These are phyloP conservation scores for Hecatera dysodea DNA, from an alignment of 2,888 invertebrate genomes.

Conservation along the genomic window DNA sequence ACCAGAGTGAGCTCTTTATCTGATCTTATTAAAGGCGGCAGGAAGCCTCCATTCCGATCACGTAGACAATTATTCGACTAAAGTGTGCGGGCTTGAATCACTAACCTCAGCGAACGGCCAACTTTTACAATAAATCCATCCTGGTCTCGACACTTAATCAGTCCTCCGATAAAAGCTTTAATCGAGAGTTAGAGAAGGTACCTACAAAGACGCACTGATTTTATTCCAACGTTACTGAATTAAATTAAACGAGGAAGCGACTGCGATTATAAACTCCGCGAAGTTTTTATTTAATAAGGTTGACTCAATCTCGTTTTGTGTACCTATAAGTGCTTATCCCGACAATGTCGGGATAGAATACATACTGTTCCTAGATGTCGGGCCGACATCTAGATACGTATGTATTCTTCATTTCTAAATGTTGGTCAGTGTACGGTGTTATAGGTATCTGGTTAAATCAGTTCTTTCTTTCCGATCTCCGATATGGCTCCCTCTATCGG, in stretches of 20 bases:
- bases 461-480: background rate
- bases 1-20: constrained; percentile 82
- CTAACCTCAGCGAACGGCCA: constrained; percentile 89
- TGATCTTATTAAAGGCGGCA: constrained; percentile 87
- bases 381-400: background rate
- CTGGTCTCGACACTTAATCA: constrained; percentile 90
- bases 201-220: constrained; percentile 81
- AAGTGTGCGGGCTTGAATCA: constrained; percentile 90
- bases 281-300: constrained; percentile 67
- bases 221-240: constrained; percentile 78
- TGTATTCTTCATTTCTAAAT: background rate
- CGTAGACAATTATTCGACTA: constrained; percentile 91
- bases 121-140: constrained; percentile 91
- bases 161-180: constrained; percentile 90
- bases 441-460: no score
- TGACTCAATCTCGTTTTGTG: constrained; percentile 48
- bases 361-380: no score
- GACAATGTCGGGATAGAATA: no score
- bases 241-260: constrained; percentile 77
- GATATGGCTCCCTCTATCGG: background rate
- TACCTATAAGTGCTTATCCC: no score
- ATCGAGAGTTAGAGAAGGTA: constrained; percentile 86
- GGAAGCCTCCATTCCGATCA: constrained; percentile 87
- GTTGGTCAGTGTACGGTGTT: no score
- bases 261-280: constrained; percentile 69